These are phyloP conservation scores for Lithodes maja DNA, from an alignment of 2,888 invertebrate genomes.

Conservation along the genomic window DNA sequence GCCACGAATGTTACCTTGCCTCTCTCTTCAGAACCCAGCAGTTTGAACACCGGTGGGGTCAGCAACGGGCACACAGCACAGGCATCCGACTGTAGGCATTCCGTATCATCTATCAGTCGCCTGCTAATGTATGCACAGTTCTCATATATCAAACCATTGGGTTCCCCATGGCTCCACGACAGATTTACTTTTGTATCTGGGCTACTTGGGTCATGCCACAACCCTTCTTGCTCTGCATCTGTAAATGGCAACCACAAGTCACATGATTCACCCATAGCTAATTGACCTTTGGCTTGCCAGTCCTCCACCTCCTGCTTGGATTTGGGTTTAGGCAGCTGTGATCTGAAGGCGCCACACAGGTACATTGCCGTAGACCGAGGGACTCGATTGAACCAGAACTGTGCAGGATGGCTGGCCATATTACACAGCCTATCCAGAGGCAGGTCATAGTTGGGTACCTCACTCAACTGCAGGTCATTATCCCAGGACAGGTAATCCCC, in stretches of 20 bases:
- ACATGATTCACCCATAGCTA: no score
- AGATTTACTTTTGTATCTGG: not conserved
- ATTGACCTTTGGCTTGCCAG: not conserved
- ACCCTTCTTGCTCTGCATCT: constrained; percentile 42
- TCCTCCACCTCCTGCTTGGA: constrained; percentile 13
- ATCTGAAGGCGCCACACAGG: constrained; percentile 53
- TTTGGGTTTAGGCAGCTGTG: constrained; percentile 44
- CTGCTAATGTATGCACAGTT: constrained; percentile 26
- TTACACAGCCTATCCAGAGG: constrained; percentile 38
- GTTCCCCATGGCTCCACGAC: constrained; percentile 29
- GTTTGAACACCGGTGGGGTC: constrained; percentile 38
- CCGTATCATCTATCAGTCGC: not conserved
- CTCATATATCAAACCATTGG: constrained; percentile 27
- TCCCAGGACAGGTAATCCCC: constrained; percentile 62
- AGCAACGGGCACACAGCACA: constrained; percentile 44
- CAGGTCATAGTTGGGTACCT: constrained; percentile 4
- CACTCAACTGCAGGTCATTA: constrained; percentile 27
- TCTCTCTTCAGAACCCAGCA: constrained; percentile 40
- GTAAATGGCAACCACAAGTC: constrained; percentile 31
- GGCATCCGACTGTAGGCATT: not conserved
- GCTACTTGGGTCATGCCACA: constrained; percentile 32
- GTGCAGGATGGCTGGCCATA: not conserved
- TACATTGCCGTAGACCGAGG: constrained; percentile 27
- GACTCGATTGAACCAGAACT: constrained; percentile 47
- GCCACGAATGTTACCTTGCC: constrained; percentile 46